These are phyloP conservation scores for Stylophora pistillata DNA, from an alignment of 64 coral and sea anemone genomes.

Conservation along the genomic window DNA sequence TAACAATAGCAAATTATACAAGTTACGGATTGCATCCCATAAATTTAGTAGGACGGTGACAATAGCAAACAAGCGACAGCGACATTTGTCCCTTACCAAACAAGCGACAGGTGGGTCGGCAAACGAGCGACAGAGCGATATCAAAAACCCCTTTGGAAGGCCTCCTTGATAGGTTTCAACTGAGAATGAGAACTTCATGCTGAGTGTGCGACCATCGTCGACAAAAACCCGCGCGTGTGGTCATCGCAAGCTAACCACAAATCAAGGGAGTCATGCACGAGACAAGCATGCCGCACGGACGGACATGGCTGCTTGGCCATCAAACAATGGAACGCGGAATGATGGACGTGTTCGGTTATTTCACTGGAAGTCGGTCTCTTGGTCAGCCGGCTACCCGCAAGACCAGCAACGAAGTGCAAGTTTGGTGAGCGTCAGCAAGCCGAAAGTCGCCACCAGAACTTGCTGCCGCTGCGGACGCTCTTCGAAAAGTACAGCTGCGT, in stretches of 20 bases:
- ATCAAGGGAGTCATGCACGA: constrained; percentile 34
- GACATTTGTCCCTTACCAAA: too few species aligned
- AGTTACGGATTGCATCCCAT: too few species aligned
- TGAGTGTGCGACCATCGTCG: constrained; percentile 54
- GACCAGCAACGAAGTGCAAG: constrained; percentile 80
- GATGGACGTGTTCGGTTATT: constrained; percentile 71
- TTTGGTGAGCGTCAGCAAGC: constrained; percentile 76
- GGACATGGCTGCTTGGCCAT: constrained; percentile 71
- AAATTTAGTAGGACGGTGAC: too few species aligned
- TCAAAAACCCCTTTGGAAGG: too few species aligned
- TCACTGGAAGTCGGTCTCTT: constrained; percentile 58
- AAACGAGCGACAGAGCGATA: too few species aligned
- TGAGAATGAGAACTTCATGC: constrained; percentile 70
- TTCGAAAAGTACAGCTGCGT: constrained; percentile 59
- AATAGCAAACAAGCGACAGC: too few species aligned
- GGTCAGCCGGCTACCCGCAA: constrained; percentile 65
- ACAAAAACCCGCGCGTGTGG: constrained; percentile 55
- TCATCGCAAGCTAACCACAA: constrained; percentile 86
- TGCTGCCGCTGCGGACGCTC: constrained; percentile 71
- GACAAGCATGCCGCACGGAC: constrained; percentile 79
- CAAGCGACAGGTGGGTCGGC: too few species aligned
- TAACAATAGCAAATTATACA: too few species aligned
- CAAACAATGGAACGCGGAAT: constrained; percentile 83
- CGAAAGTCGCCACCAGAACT: constrained; percentile 28
- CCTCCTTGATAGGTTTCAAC: constrained; percentile 63